Conservation (phyloP, 2,888 invertebrate genomes). For the Camponotus fellah region DNA sequence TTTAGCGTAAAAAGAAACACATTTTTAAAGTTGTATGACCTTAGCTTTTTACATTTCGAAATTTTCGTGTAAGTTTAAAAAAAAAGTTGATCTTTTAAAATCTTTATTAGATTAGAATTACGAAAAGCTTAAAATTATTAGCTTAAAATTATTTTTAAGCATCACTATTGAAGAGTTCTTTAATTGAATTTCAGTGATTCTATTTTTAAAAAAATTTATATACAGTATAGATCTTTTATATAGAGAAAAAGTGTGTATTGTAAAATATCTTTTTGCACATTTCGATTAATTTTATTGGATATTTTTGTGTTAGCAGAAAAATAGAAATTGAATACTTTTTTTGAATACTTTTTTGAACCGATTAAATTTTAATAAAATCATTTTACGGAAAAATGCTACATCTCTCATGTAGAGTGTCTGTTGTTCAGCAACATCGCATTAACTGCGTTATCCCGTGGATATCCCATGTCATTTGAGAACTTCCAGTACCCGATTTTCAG, state of each 20-base stretch:
- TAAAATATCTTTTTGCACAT: neutral
- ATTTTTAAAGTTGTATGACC: neutral
- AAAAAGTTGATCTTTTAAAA: neutral
- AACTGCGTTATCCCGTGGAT: neutral
- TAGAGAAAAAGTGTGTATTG: neutral
- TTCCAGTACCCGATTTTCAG: conserved; percentile 33
- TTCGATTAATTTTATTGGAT: neutral
- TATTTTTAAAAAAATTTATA: neutral
- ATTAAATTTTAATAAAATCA: neutral
- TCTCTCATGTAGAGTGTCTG: neutral
- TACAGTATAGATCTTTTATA: neutral
- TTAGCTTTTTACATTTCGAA: neutral
- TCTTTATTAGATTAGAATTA: neutral
- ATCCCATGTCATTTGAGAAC: neutral
- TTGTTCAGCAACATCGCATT: neutral
- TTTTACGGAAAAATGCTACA: neutral
- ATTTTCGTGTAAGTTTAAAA: neutral
- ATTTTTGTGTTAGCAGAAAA: neutral
- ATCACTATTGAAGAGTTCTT: neutral
- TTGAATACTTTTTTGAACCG: too few species aligned
- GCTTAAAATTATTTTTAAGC: neutral
- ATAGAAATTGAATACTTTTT: neutral
- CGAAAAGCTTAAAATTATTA: too few species aligned
- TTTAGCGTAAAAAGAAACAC: neutral
- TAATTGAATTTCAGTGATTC: neutral